Evolutionary conservation across 1,140 invertebrate genomes (phyloP), one percentile per base, ranked within the genome.

Genomic region (Drosophila ananassae): DNA sequence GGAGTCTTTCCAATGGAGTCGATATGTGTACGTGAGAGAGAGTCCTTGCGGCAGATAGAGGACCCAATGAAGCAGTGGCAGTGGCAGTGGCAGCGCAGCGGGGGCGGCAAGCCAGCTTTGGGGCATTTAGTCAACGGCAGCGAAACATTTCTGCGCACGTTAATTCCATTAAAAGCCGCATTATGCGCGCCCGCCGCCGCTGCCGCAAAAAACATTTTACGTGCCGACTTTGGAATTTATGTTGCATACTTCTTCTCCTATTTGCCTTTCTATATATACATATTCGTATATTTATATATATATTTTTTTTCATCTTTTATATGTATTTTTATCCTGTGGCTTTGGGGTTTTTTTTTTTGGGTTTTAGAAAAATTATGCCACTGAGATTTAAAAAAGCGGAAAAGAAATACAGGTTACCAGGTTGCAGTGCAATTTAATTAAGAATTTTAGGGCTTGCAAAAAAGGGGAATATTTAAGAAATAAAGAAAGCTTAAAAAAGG

Each of bases 141-240:
- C 64, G 54, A 60, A 68, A 73, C 62, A 73, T 78, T 79, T 79
- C 68, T 68, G 72, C 61, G 75, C 75, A 79, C 77, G 69, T 78
- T 79, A 73, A 73, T 79, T 73, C 75, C 77, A 79, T 79, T 78
- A 78, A 68, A 73, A 78, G 75, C 47, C 68, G 75, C 77, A 79
- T 73, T 73, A 73, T 73, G 75, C 64, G 58, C 50, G 50, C 50
- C 64, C 46, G 66, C 28, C 63, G 71, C 25, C 32, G 32, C 9
- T 32, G 32, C 32, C 32, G 25, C 39, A 37, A 48, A 64, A 64
- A 64, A 34, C 28, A 63, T 63, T 52, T 60, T 71, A 72, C 63
- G 69, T 79, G 58, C 62, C 58, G 55, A 32, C 57, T 79, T 48
- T 56, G 47, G 59, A 80, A 72, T 80, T 76, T 61, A 64, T 79